A percentile compares a stretch with the other conserved stretches of the same genome.
Conservation (phyloP, 1,140 invertebrate genomes). For the Trachymyrmex cornetzi region DNA sequence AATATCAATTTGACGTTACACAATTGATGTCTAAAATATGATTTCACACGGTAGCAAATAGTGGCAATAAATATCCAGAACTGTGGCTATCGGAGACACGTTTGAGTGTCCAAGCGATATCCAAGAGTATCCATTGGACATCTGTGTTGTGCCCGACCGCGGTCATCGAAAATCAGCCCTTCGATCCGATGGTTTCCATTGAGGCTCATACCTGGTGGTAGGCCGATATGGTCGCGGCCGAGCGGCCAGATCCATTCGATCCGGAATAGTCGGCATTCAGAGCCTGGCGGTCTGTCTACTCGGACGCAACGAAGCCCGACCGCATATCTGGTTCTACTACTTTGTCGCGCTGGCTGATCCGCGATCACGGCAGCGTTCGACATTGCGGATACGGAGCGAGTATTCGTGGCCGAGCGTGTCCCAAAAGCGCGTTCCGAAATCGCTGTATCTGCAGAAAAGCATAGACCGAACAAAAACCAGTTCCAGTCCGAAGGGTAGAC, state of each 20-base stretch:
- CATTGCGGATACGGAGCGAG: constrained; percentile 13
- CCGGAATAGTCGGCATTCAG: constrained; percentile 63
- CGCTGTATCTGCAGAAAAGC: constrained; percentile 39
- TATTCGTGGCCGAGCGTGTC: background rate
- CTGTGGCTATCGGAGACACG: background rate
- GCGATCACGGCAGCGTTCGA: constrained; percentile 47
- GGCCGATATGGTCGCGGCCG: constrained; percentile 62
- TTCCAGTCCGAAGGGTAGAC: constrained; percentile 36
- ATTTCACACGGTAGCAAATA: background rate
- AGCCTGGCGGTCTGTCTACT: constrained; percentile 24
- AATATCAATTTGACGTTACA: background rate
- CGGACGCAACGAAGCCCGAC: constrained; percentile 60
- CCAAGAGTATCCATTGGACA: constrained; percentile 52
- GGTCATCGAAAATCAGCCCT: constrained; percentile 58
- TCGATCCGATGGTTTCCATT: constrained; percentile 54
- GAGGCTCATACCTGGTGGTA: constrained; percentile 58
- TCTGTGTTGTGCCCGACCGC: constrained; percentile 15
- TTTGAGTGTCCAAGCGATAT: constrained; percentile 30
- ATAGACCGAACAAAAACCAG: constrained; percentile 32
- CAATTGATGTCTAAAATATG: background rate
- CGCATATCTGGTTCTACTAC: constrained; percentile 60
- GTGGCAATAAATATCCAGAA: constrained; percentile 6
- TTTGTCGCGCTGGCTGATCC: constrained; percentile 54
- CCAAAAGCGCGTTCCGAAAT: constrained; percentile 49
- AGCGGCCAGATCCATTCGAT: constrained; percentile 52